phyloP scores from a whole-genome alignment of 1,140 invertebrate genomes.

The Pseudomyrmex concolor region DNA sequence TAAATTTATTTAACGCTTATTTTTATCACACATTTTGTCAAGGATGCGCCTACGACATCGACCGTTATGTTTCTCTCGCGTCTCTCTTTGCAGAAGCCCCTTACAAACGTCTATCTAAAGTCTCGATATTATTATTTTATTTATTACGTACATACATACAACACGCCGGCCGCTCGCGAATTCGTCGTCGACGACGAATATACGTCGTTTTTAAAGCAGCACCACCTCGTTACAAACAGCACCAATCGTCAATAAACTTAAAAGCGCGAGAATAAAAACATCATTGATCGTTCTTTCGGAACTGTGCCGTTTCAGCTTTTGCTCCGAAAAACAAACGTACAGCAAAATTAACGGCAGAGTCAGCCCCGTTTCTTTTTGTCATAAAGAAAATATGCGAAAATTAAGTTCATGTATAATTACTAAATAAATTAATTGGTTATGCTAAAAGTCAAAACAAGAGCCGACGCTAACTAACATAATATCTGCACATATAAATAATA shows the following conservation, averaged over 20 bases:
- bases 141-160: too few relatives aligned
- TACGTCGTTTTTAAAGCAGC: conserved; percentile 52
- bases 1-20: not conserved
- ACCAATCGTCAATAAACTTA: conserved; percentile 59
- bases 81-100: conserved; percentile 1
- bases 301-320: conserved; percentile 4
- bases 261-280: conserved; percentile 9
- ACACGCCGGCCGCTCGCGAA: conserved; percentile 29
- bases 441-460: too few relatives aligned
- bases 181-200: conserved; percentile 24
- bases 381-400: not conserved
- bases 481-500: not conserved
- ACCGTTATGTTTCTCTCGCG: conserved; percentile 45
- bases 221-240: conserved; percentile 65
- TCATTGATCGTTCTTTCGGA: not conserved
- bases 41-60: conserved; percentile 26
- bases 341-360: not conserved
- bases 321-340: conserved; percentile 10
- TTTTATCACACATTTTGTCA: conserved; percentile 45
- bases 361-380: not conserved
- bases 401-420: not conserved
- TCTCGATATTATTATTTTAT: conserved; percentile 21
- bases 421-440: not conserved
- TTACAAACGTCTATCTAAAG: conserved; percentile 48
- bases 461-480: not conserved